These are phyloP conservation scores for Deilephila elpenor DNA, from an alignment of 2,888 invertebrate genomes.

Conservation along the genomic window DNA sequence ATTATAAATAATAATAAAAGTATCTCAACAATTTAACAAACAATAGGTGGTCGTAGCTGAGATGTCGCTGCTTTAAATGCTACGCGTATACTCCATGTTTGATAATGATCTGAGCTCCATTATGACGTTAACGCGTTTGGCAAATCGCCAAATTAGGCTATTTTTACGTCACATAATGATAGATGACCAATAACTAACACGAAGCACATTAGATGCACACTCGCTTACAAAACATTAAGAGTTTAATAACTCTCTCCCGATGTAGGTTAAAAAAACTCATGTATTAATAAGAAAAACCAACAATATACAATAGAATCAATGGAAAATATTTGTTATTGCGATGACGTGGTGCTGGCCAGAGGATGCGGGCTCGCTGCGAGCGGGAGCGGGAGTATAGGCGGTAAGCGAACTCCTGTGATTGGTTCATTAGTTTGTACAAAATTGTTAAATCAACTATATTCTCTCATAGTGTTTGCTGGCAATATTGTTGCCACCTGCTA, in stretches of 20 bases:
- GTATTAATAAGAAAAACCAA: conserved; percentile 77
- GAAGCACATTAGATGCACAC: conserved; percentile 14
- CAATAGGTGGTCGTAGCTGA: neutral
- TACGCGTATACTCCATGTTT: neutral
- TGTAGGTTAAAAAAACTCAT: conserved; percentile 71
- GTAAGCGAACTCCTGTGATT: conserved; percentile 29
- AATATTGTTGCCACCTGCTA: neutral
- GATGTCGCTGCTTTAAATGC: neutral
- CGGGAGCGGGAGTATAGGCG: conserved; percentile 40
- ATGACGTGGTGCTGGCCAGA: conserved; percentile 60
- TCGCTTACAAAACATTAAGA: conserved; percentile 24
- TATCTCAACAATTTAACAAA: neutral
- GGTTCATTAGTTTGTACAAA: neutral
- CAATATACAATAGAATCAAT: conserved; percentile 73
- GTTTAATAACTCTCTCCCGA: conserved; percentile 40
- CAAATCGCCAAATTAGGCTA: conserved; percentile 2
- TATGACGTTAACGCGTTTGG: conserved; percentile 8
- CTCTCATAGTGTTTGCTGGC: too few relatives aligned
- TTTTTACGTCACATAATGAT: conserved; percentile 25
- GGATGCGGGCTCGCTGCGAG: conserved; percentile 43
- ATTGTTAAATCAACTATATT: neutral
- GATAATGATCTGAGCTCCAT: conserved; percentile 12
- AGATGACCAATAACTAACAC: conserved; percentile 9
- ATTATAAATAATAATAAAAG: neutral
- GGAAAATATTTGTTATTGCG: conserved; percentile 76